Evolutionary conservation across 1,140 invertebrate genomes (phyloP).

Genomic region (Semibalanus balanoides): DNA sequence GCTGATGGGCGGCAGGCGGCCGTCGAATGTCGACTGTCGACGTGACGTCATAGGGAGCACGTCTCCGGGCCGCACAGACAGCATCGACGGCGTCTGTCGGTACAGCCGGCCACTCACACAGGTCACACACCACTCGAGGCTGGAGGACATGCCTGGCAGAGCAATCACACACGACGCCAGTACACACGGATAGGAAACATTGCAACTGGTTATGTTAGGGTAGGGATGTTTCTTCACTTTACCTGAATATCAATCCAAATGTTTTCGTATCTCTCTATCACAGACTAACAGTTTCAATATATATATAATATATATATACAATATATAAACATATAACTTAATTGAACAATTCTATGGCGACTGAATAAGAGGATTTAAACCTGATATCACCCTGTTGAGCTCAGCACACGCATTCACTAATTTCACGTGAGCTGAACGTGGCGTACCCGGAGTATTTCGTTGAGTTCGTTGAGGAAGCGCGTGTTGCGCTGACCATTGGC

Average conservation of each 20-base stretch:
- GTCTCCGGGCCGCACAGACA: conserved; percentile 13
- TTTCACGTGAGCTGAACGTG: too few species aligned
- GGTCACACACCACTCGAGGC: not conserved
- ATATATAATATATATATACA: too few species aligned
- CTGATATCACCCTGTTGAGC: too few species aligned
- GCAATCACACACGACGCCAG: not conserved
- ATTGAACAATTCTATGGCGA: too few species aligned
- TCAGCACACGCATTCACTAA: too few species aligned
- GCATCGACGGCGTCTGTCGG: conserved; percentile 18
- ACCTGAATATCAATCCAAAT: too few species aligned
- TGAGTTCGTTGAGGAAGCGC: conserved; percentile 16
- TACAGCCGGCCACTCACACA: not conserved
- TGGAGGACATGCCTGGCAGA: not conserved
- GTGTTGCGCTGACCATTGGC: conserved; percentile 15
- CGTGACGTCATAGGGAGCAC: not conserved
- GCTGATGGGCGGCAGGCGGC: conserved; percentile 18
- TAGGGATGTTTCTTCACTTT: too few species aligned
- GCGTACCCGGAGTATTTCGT: conserved; percentile 20
- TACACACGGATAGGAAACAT: not conserved
- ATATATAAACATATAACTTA: too few species aligned
- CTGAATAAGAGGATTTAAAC: too few species aligned
- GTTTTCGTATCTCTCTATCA: too few species aligned
- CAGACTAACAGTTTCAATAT: too few species aligned
- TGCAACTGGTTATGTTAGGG: not conserved
- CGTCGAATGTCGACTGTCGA: conserved; percentile 8